phyloP scores from a whole-genome alignment of 2,888 invertebrate species.

The Hirtodrosophila confusa region DNA sequence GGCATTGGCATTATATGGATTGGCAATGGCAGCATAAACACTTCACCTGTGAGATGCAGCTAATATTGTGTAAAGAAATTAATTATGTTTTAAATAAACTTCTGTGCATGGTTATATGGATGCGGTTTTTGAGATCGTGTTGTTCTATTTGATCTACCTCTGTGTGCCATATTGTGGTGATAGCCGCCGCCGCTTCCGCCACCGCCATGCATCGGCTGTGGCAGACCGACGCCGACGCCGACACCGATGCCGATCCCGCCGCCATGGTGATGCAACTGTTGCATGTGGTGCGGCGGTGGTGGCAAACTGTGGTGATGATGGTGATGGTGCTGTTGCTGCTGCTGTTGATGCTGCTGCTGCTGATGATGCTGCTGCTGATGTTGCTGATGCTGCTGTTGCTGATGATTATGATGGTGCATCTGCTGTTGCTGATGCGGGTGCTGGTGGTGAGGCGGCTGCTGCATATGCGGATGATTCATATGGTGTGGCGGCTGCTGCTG shows the following conservation, averaged over 20 bases:
- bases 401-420: slow-evolving; percentile 42
- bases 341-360: slow-evolving; percentile 23
- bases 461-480: slow-evolving; percentile 47
- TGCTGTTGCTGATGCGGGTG: slow-evolving; percentile 38
- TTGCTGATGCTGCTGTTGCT: slow-evolving; percentile 17
- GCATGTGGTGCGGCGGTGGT: slow-evolving; percentile 65
- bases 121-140: slow-evolving; percentile 84
- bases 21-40: slow-evolving; percentile 76
- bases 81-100: slow-evolving; percentile 82
- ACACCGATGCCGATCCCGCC: slow-evolving; percentile 38
- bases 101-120: slow-evolving; percentile 84
- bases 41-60: slow-evolving; percentile 76
- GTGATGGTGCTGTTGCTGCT: slow-evolving; percentile 38
- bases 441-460: slow-evolving; percentile 18
- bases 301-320: slow-evolving; percentile 61
- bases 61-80: slow-evolving; percentile 79
- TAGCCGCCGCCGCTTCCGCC: slow-evolving; percentile 36
- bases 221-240: slow-evolving; percentile 51
- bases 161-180: slow-evolving; percentile 83
- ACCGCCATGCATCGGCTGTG: slow-evolving; percentile 54
- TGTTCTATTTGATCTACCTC: slow-evolving; percentile 84
- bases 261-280: slow-evolving; percentile 66
- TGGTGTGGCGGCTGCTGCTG: slow-evolving; percentile 49
- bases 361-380: slow-evolving; percentile 29
- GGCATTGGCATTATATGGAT: slow-evolving; percentile 61